Conservation (phyloP, 1,140 invertebrate species). For the Babylonia areolata region DNA sequence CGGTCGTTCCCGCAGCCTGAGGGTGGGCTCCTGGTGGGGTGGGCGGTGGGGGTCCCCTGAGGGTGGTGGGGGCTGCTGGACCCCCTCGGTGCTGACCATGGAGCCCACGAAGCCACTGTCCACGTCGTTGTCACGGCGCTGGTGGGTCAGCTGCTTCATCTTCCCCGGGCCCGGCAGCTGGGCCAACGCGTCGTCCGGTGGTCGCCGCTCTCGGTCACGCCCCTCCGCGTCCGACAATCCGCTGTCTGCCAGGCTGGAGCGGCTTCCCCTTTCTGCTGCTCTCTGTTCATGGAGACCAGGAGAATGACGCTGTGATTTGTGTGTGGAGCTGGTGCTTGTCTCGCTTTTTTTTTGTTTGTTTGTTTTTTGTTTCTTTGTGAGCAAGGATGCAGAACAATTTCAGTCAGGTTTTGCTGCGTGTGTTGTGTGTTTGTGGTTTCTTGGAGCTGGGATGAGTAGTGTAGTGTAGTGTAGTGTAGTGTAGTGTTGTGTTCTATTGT, state of each 20-base stretch:
- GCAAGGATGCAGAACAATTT: no score
- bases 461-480: no score
- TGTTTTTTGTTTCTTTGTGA: no score
- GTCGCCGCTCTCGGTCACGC: background rate
- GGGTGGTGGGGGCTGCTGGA: background rate
- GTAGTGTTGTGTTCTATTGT: no score
- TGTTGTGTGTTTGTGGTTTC: no score
- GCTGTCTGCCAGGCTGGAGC: constrained; percentile 62
- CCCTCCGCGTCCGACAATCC: constrained; percentile 62
- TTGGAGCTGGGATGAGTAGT: no score
- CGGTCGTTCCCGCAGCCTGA: constrained; percentile 44
- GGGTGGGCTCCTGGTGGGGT: constrained; percentile 44
- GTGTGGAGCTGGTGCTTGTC: no score
- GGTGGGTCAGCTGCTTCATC: constrained; percentile 69
- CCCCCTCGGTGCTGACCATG: constrained; percentile 66
- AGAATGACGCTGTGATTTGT: background rate
- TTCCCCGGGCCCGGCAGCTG: constrained; percentile 67
- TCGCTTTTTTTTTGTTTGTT: no score
- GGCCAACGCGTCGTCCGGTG: constrained; percentile 50
- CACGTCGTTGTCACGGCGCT: constrained; percentile 62
- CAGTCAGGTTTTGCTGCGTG: no score
- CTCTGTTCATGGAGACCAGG: constrained; percentile 32
- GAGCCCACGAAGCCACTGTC: constrained; percentile 72
- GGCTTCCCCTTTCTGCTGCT: constrained; percentile 55
- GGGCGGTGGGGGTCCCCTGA: no score